A percentile compares a stretch with the other conserved stretches of the same genome.
Evolutionary conservation across 2,113 vertebrate genomes (phyloP).

Genomic region (Carassius gibelio): DNA sequence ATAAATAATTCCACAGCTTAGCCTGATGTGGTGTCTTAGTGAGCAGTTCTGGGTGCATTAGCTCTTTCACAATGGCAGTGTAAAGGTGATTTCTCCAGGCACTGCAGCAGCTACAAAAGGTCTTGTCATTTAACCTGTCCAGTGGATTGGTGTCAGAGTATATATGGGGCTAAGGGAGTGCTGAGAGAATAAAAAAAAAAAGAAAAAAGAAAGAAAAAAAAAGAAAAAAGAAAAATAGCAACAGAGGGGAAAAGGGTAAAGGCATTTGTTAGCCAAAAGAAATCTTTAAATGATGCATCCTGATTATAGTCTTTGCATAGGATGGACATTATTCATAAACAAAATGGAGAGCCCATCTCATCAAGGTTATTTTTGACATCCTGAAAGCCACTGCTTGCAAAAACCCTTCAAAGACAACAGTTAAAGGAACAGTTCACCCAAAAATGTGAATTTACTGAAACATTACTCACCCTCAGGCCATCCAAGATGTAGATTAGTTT

Average conservation of each 20-base stretch:
- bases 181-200: not conserved
- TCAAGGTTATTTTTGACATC: not conserved
- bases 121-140: constrained; percentile 30
- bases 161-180: not conserved
- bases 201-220: not conserved
- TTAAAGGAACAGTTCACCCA: too few relatives aligned
- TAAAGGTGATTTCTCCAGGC: constrained; percentile 7
- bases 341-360: not conserved
- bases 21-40: not conserved
- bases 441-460: too few relatives aligned
- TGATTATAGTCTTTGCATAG: not conserved
- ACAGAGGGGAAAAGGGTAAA: not conserved
- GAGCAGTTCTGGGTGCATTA: not conserved
- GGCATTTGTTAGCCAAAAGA: not conserved
- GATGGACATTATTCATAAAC: not conserved
- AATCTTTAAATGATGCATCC: not conserved
- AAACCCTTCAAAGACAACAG: not conserved
- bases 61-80: not conserved
- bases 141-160: constrained; percentile 18
- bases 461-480: not conserved
- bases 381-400: not conserved
- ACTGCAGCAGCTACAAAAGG: constrained; percentile 7
- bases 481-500: too few relatives aligned
- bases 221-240: too few relatives aligned
- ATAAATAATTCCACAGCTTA: not conserved